Evolutionary conservation across 2,797 vertebrate genomes (phyloP).

Genomic region (Sciaenops ocellatus): DNA sequence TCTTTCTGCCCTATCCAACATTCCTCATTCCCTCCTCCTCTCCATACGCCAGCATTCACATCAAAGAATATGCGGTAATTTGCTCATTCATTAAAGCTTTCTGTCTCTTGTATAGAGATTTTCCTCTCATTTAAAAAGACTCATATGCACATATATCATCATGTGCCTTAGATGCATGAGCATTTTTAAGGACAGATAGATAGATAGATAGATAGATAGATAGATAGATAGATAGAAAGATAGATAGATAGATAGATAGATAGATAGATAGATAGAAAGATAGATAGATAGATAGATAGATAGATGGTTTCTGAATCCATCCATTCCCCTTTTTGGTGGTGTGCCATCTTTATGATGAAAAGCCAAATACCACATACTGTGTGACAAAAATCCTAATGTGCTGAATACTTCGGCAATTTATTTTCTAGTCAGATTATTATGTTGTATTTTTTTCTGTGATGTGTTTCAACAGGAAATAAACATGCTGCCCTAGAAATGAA

Average conservation of each 20-base stretch:
- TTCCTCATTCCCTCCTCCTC: slow-evolving; percentile 34
- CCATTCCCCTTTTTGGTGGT: slow-evolving; percentile 14
- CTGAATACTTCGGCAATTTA: neutral
- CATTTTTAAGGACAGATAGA: neutral
- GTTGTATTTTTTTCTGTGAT: neutral
- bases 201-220: slow-evolving; percentile 13
- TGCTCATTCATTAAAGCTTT: slow-evolving; percentile 34
- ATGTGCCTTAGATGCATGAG: neutral
- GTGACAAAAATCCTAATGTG: neutral
- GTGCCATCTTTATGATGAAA: slow-evolving; percentile 26
- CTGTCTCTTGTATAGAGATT: slow-evolving; percentile 23
- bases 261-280: neutral
- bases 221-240: slow-evolving; percentile 16
- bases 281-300: neutral
- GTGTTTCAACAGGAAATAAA: neutral
- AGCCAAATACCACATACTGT: slow-evolving; percentile 20
- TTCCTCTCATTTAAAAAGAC: slow-evolving; percentile 18
- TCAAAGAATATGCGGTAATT: slow-evolving; percentile 56
- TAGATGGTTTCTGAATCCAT: slow-evolving; percentile 7
- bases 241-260: slow-evolving; percentile 1
- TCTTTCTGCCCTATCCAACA: slow-evolving; percentile 42
- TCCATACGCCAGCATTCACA: slow-evolving; percentile 41
- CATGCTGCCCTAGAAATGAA: neutral
- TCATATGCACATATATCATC: neutral
- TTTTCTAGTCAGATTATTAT: neutral